Base-by-base conservation (phyloP, 1,140 invertebrate species). In the Triops cancriformis region DNA sequence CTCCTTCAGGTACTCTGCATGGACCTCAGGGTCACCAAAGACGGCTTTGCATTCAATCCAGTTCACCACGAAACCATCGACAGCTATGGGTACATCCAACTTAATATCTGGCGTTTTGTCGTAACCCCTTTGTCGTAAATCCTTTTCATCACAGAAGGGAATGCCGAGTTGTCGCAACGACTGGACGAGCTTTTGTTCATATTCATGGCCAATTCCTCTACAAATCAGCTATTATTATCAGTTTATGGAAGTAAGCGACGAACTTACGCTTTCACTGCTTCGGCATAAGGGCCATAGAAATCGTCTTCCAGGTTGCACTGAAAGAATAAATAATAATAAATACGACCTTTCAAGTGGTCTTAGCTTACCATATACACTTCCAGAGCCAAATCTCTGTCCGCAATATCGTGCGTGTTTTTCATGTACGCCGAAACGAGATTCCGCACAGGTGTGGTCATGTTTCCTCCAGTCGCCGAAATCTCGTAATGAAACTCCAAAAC, bases 31-130 rank as follows among this genome's bases (percentile, higher is more conserved):
- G 86, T 95, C 93, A 4, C 94, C 96, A 88, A 98, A 98, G 43
- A 93, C 89, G 11, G 95, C 96, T 86, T 98, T 98, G 80, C 95
- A 97, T 86, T 98, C 96, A 79, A 98, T 95, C 96, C 96, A 98
- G 84, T 97, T 96, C 0, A 98, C 89, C 26, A 97, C 89, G 82
- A 91, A 89, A 7, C 92, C 93, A 86, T 94, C 91, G 31, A 95
- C 89, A 42, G 92, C 92, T 78, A 97, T 91, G 1, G 96, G 96
- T 31, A 97, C 87, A 83, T 95, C 93, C 73, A 98, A 86, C 85
- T 96, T 96, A 28, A 96, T 88, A 85, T 98, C 96, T 10, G 96
- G 96, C 12, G 96, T 98, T 86, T 98, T 98, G 83, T 98, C 95
- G 85, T 94, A 97, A 2, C 96, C 95, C 83, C 90, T 88, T 72